Conservation (phyloP, 2,797 vertebrate species). For the Karalla daura region DNA sequence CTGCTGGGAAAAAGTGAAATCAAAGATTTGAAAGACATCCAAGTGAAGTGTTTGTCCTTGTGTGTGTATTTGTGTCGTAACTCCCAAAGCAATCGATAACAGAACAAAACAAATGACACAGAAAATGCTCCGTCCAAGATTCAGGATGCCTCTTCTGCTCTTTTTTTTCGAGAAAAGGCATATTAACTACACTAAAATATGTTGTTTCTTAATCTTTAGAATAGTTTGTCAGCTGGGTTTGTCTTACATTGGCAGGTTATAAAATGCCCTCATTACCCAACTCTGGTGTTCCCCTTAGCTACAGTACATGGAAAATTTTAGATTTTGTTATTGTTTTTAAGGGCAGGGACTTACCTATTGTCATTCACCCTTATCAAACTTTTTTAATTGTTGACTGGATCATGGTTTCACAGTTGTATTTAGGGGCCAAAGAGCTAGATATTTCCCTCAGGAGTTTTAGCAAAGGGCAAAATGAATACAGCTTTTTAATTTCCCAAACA, state of each 20-base stretch:
- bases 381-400: background rate
- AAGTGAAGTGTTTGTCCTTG: no score
- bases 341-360: background rate
- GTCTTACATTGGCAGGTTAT: no score
- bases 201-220: background rate
- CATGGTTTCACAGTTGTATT: background rate
- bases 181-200: background rate
- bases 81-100: no score
- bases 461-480: background rate
- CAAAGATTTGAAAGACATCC: background rate
- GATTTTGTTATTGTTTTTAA: background rate
- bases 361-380: background rate
- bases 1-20: background rate
- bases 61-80: no score
- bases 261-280: background rate
- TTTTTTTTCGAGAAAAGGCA: no score
- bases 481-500: background rate
- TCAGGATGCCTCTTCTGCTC: background rate
- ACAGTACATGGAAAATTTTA: background rate
- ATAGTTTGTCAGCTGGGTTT: background rate
- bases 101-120: no score
- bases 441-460: background rate
- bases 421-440: background rate
- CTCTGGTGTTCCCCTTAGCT: background rate
- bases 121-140: no score